These are phyloP conservation scores for Notarius quadriscutis DNA, from an alignment of 2,113 vertebrate species.

Conservation along the genomic window DNA sequence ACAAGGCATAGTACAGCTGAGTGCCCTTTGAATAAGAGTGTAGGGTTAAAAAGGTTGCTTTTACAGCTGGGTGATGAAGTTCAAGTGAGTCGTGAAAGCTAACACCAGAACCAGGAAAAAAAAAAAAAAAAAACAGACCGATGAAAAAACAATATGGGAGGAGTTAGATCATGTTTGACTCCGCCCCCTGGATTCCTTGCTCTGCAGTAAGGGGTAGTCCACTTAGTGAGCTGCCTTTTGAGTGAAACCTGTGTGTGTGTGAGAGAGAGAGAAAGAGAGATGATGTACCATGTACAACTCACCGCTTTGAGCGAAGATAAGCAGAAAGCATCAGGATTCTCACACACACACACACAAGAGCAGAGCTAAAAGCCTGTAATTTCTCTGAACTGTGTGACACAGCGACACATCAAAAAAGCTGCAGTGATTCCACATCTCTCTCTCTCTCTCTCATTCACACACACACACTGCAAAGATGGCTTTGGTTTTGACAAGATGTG, in stretches of 20 bases:
- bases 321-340: slow-evolving; percentile 14
- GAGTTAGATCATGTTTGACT: neutral
- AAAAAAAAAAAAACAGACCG: neutral
- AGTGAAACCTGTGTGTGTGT: neutral
- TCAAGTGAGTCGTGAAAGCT: too few species aligned
- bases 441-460: neutral
- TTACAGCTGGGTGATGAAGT: neutral
- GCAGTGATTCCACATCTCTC: slow-evolving; percentile 3
- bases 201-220: neutral
- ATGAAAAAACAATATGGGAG: neutral
- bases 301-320: slow-evolving; percentile 15
- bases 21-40: too few species aligned
- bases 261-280: neutral
- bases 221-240: neutral
- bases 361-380: slow-evolving; percentile 34
- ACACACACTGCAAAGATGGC: neutral
- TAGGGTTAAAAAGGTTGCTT: neutral
- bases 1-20: neutral
- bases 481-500: slow-evolving; percentile 24
- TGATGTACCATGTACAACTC: neutral
- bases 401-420: slow-evolving; percentile 19
- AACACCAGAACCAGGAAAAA: neutral
- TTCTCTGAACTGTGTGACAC: neutral
- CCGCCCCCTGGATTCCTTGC: neutral
- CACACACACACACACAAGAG: slow-evolving; percentile 22